Evolutionary conservation across 2,888 invertebrate genomes (phyloP).

Genomic region (Drosophila acutilabella): DNA sequence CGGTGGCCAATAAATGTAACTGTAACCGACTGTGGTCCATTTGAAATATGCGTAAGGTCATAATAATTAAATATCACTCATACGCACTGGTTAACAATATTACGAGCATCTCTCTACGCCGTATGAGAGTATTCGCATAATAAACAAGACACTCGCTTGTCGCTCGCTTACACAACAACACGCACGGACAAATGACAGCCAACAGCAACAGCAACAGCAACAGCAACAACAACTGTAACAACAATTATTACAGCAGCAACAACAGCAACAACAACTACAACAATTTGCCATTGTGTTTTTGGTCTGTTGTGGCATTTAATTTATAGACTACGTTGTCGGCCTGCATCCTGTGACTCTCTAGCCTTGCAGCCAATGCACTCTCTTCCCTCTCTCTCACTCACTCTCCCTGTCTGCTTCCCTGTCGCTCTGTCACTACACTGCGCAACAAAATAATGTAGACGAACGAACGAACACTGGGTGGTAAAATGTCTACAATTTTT

Average conservation of each 20-base stretch:
- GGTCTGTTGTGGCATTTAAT: conserved; percentile 56
- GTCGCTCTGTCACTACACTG: conserved; percentile 24
- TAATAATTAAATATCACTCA: conserved; percentile 72
- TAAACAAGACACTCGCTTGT: conserved; percentile 65
- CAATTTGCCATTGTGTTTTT: conserved; percentile 64
- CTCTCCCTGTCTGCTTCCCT: neutral
- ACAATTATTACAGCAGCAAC: conserved; percentile 20
- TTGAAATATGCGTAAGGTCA: conserved; percentile 57
- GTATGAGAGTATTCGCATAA: conserved; percentile 23
- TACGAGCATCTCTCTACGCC: conserved; percentile 30
- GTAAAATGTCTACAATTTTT: no score
- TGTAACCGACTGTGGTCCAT: conserved; percentile 33
- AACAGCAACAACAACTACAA: conserved; percentile 29
- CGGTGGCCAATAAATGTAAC: conserved; percentile 49
- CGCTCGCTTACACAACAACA: conserved; percentile 66
- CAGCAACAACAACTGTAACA: conserved; percentile 25
- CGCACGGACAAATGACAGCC: conserved; percentile 63
- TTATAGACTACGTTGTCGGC: conserved; percentile 56
- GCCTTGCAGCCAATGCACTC: neutral
- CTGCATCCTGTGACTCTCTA: conserved; percentile 30
- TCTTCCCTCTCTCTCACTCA: neutral
- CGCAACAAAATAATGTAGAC: conserved; percentile 4
- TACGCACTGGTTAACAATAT: conserved; percentile 67
- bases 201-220: conserved; percentile 34
- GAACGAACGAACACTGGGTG: no score